Evolutionary conservation across 2,888 invertebrate species (phyloP), one percentile per base, ranked within the genome.

Genomic region (Stictocephala bisonia): DNA sequence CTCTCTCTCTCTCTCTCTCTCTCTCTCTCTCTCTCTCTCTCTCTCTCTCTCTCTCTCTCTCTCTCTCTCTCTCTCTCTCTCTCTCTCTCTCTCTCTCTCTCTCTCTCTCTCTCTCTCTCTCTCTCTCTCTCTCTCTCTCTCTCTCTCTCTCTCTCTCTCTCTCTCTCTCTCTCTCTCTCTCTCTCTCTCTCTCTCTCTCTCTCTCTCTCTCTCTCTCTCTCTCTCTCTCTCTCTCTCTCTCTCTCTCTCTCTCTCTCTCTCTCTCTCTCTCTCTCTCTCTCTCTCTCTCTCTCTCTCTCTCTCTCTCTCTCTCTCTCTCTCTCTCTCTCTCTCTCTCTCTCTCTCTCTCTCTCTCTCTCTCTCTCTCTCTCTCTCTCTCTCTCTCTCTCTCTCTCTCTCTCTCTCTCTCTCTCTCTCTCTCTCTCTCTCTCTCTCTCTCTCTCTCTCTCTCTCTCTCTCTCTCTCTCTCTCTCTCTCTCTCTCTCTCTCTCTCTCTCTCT

Each of bases 51-150:
- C 35, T 11, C 35, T 35, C 35, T 35, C 35, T 11, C 35, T 11
- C 35, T 11, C 13, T 11, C 13, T 11, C 44, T 44, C 11, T 18
- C 11, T 6, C 44, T 44, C 44, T 18, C 44, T 18, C 44, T 18
- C 44, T 44, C 44, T 44, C 44, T 44, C 44, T 44, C 11, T 44
- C 44, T 44, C 44, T 44, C 44, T 44, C 44, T 44, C 44, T 44
- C 44, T 44, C 44, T 48, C 50, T 48, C 50, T 48, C 50, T 48
- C 50, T 48, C 50, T 48, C 44, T 44, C 44, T 11, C 44, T 44
- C 44, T 44, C 44, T 44, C 44, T 44, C 44, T 44, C 44, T 44
- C 44, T 9, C 44, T 9, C 44, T 44, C 44, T 18, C 18, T 44
- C 44, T 44, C 44, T 44, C 44, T 44, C 44, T 44, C 44, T 4